Evolutionary conservation across 2,113 vertebrate genomes (phyloP), one percentile per base, ranked within the genome.

Genomic region (Corydoras maculifer): DNA sequence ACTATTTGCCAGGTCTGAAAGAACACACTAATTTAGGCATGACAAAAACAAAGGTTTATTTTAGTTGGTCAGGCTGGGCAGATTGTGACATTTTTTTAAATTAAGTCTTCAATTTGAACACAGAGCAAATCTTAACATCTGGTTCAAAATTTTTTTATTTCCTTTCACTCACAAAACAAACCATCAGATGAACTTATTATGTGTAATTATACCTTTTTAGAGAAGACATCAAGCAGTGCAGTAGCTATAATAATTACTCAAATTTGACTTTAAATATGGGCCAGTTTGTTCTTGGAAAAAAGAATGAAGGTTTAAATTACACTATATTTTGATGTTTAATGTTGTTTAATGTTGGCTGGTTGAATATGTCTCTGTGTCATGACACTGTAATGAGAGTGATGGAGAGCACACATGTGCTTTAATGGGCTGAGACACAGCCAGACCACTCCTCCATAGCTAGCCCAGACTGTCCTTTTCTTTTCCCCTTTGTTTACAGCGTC

Each of bases 391-490:
- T 73, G 65, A 65, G 65, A 75, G 58, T 65, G 61, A 54, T 66
- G 55, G 62, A 75, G 73, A 73, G 57, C 18, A 62, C 60, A 72
- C 77, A 72, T 78, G 75, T 75, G 73, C 65, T 50, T 58, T 75
- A 78, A 78, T 78, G 77, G 73, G 51, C 69, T 68, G 70, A 72
- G 61, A 75, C 69, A 72, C 65, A 15, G 69, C 61, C 60, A 72
- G 70, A 66, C 65, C 55, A 50, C 61, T 53, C 32, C 49, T 74
- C 58, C 59, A 57, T 57, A 9, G 32, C 53, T 48, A 15, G 59
- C 51, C 60, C 60, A 58, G 58, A 65, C 3, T 48, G 30, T 48
- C 15, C 31, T 35, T 31, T 54, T 30, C 6, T 32, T 54, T 15
- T 31, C 50, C 5, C 59, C 29, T 14, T 30, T 14, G 15, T 30